Evolutionary conservation across 2,888 invertebrate species (phyloP).

Genomic region (Orthosia incerta): DNA sequence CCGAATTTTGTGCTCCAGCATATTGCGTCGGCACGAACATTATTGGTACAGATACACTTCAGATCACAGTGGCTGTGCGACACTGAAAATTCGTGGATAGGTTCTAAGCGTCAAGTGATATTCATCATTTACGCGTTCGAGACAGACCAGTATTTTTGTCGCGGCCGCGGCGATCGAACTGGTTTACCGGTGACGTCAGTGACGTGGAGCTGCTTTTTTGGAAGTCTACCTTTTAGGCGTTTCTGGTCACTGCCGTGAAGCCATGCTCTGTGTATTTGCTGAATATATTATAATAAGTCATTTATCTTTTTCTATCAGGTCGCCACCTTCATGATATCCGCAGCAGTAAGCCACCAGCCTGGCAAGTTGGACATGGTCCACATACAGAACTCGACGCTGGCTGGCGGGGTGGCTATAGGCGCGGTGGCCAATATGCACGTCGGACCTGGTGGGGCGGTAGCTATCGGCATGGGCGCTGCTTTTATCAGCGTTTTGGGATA

Average conservation of each 20-base stretch:
- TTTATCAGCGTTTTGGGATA: constrained; percentile 95
- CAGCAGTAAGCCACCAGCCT: constrained; percentile 92
- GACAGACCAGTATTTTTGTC: no score
- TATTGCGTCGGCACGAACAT: no score
- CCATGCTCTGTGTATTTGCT: neutral
- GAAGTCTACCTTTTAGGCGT: neutral
- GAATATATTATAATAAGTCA: neutral
- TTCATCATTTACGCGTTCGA: no score
- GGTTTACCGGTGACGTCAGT: no score
- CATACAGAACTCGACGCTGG: constrained; percentile 97
- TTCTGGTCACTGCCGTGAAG: neutral
- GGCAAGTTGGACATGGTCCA: constrained; percentile 97
- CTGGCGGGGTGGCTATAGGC: constrained; percentile 98
- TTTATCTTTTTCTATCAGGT: constrained; percentile 85
- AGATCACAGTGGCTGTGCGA: no score
- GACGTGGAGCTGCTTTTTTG: neutral
- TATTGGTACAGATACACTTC: no score
- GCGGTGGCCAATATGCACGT: constrained; percentile 96
- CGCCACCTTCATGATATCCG: constrained; percentile 95
- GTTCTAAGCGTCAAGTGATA: no score
- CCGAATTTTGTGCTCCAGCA: no score
- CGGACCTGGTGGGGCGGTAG: constrained; percentile 95
- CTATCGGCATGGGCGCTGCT: constrained; percentile 95
- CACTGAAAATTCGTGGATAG: no score
- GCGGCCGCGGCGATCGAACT: no score